Conservation (phyloP, 1,140 invertebrate genomes). For the Archivesica marissinica region DNA sequence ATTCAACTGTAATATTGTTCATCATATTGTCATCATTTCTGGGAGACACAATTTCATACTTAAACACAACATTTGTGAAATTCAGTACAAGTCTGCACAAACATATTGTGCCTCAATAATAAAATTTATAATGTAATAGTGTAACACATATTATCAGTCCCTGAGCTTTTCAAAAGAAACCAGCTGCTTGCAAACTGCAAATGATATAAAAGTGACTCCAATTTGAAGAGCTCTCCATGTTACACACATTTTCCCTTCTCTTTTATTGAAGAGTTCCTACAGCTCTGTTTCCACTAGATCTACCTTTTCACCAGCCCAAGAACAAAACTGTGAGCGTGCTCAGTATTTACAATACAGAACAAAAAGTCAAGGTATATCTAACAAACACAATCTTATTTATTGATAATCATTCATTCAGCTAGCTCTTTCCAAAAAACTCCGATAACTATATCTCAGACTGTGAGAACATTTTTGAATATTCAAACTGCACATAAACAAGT, state of each 20-base stretch:
- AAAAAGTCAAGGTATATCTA: not conserved
- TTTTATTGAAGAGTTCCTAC: not conserved
- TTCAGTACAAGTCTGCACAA: too few species aligned
- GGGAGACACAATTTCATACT: not conserved
- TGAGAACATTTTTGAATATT: too few species aligned
- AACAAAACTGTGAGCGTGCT: not conserved
- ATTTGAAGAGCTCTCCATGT: conserved; percentile 4
- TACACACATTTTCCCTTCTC: not conserved
- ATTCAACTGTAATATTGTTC: too few species aligned
- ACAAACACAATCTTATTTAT: conserved; percentile 33
- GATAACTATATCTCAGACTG: too few species aligned
- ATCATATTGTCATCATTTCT: too few species aligned
- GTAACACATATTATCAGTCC: too few species aligned
- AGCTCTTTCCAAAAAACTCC: too few species aligned
- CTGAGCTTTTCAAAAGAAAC: too few species aligned
- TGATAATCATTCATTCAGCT: conserved; percentile 8
- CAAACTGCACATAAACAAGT: too few species aligned
- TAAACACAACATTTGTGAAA: not conserved
- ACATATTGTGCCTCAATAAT: too few species aligned
- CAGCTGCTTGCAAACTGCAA: conserved; percentile 1
- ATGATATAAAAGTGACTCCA: conserved; percentile 19
- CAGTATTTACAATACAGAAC: conserved; percentile 1
- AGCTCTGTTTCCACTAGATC: not conserved
- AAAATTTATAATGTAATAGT: too few species aligned
- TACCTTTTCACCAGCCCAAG: not conserved